phyloP scores from a whole-genome alignment of 2,888 invertebrate species.

The Heliconius ethilla region DNA sequence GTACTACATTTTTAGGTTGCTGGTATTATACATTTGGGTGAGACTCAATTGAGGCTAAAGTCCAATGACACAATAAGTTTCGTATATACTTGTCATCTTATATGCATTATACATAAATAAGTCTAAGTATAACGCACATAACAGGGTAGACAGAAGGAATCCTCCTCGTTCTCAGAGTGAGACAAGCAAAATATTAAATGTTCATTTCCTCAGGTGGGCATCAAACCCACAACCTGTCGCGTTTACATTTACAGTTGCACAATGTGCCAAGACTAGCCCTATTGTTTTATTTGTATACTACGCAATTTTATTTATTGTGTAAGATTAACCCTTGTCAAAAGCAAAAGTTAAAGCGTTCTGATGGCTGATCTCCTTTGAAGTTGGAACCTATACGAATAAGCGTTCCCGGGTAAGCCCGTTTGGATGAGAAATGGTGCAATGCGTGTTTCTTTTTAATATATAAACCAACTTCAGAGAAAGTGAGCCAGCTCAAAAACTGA shows the following conservation, averaged over 20 bases:
- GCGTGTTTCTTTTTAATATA: not conserved
- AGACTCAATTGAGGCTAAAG: not conserved
- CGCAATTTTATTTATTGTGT: not conserved
- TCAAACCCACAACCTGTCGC: too few relatives aligned
- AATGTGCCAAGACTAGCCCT: not conserved
- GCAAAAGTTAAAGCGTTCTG: not conserved
- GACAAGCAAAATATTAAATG: too few relatives aligned
- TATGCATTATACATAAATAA: too few relatives aligned
- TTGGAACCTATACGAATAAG: not conserved
- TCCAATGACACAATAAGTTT: too few relatives aligned
- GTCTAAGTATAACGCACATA: too few relatives aligned
- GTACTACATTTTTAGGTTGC: conserved; percentile 2
- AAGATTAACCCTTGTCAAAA: conserved; percentile 6
- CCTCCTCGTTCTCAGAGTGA: too few relatives aligned
- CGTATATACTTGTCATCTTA: too few relatives aligned
- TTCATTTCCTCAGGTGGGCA: too few relatives aligned
- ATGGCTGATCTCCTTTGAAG: conserved; percentile 16
- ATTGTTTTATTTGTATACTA: not conserved
- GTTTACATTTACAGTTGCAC: not conserved
- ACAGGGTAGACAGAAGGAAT: too few relatives aligned
- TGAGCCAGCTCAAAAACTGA: too few relatives aligned
- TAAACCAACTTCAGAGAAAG: too few relatives aligned
- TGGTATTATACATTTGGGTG: not conserved
- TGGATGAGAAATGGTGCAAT: not conserved
- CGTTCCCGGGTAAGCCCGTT: not conserved